Conservation (phyloP, 2,113 vertebrate species). For the Dromiciops gliroides region DNA sequence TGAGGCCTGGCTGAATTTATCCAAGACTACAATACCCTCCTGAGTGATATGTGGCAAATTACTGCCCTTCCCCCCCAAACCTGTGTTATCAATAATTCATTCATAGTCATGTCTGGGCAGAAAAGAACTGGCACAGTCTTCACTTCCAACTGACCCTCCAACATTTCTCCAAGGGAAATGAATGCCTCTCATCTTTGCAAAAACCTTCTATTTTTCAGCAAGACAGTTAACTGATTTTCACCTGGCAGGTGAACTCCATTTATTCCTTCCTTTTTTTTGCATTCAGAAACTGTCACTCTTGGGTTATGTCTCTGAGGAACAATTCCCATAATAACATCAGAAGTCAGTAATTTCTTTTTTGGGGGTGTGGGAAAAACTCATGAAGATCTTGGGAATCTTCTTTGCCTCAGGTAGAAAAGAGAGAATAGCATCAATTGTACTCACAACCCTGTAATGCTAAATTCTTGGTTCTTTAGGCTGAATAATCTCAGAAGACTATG, state of each 20-base stretch:
- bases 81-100: constrained; percentile 43
- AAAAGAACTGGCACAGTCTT: constrained; percentile 24
- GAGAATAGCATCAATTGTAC: background rate
- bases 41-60: background rate
- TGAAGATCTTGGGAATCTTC: constrained; percentile 51
- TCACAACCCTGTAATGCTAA: background rate
- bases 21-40: background rate
- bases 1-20: background rate
- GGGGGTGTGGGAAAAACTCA: background rate
- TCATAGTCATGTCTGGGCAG: background rate
- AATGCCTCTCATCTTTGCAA: constrained; percentile 16
- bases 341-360: constrained; percentile 17
- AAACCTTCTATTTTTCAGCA: background rate
- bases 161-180: constrained; percentile 19
- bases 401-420: constrained; percentile 36
- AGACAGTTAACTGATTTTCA: constrained; percentile 2
- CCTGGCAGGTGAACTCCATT: background rate
- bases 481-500: constrained; percentile 8
- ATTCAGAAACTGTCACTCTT: constrained; percentile 54
- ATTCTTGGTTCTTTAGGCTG: constrained; percentile 29
- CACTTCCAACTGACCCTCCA: constrained; percentile 5
- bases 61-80: background rate
- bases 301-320: constrained; percentile 58
- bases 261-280: constrained; percentile 34
- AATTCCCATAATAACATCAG: constrained; percentile 72